Evolutionary conservation across 2,888 invertebrate species (phyloP), one percentile per base, ranked within the genome.

Genomic region (Drosophila fungiperda): DNA sequence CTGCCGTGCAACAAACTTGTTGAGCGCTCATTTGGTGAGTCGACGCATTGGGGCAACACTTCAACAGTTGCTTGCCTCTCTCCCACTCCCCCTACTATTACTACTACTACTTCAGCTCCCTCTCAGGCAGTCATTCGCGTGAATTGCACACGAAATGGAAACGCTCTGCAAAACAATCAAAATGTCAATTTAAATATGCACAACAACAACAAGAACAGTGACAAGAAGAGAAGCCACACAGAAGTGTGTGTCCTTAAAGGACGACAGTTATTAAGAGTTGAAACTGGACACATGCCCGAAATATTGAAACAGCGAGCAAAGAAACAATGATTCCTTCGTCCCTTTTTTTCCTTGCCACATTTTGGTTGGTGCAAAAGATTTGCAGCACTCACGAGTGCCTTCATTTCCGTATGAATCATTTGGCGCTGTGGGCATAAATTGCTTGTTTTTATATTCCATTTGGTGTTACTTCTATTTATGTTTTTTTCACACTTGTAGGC

Each of bases 391-490:
- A 59, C 73, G 90, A 88, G 87, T 90, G 88, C 90, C 73, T 88
- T 87, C 85, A 85, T 63, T 90, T 90, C 80, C 80, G 83, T 83
- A 88, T 87, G 87, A 87, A 88, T 90, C 87, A 88, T 82, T 81
- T 77, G 77, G 58, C 66, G 35, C 72, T 68, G 33, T 60, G 73
- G 76, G 72, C 65, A 89, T 75, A 87, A 89, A 87, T 89, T 84
- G 67, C 69, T 75, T 29, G 66, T 71, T 67, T 69, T 70, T 80
- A 53, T 60, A 65, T 73, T 67, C 59, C 7, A n/a, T 35, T 48
- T 59, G 26, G 35, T 26, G 35, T 26, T 35, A 35, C 23, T 48
- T 26, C 23, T 58, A 57, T 57, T 42, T 32, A 7, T 42, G 17
- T 11, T 35, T 64, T 54, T 40, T 73, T 65, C 61, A 50, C 53